These are phyloP conservation scores for Cynopterus brachyotis DNA, from an alignment of 2,113 vertebrate species.

Conservation along the genomic window DNA sequence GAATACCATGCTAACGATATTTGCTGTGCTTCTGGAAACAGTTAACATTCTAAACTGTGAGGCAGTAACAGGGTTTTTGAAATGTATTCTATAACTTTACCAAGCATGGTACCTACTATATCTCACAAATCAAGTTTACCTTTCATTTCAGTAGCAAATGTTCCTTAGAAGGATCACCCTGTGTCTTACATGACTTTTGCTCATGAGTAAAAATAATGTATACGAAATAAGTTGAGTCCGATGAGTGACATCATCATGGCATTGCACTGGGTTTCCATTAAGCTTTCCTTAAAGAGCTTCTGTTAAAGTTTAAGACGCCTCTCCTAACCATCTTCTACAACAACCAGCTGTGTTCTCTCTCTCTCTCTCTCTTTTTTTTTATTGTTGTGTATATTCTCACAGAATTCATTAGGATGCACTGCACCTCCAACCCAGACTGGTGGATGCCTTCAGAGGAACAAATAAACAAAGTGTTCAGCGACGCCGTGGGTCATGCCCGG, in stretches of 20 bases:
- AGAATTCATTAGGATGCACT: slow-evolving; percentile 99
- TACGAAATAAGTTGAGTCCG: neutral
- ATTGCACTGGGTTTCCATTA: slow-evolving; percentile 70
- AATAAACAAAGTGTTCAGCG: slow-evolving; percentile 99
- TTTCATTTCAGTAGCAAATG: neutral
- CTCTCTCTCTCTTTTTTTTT: slow-evolving; percentile 23
- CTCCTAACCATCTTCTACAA: neutral
- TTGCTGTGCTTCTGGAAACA: neutral
- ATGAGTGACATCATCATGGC: slow-evolving; percentile 75
- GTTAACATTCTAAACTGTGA: neutral
- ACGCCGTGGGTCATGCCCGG: slow-evolving; percentile 96
- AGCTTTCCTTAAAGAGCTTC: slow-evolving; percentile 53
- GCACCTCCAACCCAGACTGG: slow-evolving; percentile 98
- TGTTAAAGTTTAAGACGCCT: slow-evolving; percentile 2
- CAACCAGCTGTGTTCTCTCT: slow-evolving; percentile 56
- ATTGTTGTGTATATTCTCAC: slow-evolving; percentile 70
- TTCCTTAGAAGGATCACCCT: neutral
- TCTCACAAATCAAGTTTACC: neutral
- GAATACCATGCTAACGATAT: neutral
- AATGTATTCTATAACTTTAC: neutral
- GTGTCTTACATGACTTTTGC: neutral
- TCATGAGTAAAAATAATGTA: slow-evolving; percentile 20
- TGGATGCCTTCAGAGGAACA: slow-evolving; percentile 99
- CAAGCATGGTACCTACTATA: too few relatives aligned
- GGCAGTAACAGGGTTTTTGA: neutral